These are phyloP conservation scores for Macrosiphum euphorbiae DNA, from an alignment of 2,888 invertebrate species.

Conservation along the genomic window DNA sequence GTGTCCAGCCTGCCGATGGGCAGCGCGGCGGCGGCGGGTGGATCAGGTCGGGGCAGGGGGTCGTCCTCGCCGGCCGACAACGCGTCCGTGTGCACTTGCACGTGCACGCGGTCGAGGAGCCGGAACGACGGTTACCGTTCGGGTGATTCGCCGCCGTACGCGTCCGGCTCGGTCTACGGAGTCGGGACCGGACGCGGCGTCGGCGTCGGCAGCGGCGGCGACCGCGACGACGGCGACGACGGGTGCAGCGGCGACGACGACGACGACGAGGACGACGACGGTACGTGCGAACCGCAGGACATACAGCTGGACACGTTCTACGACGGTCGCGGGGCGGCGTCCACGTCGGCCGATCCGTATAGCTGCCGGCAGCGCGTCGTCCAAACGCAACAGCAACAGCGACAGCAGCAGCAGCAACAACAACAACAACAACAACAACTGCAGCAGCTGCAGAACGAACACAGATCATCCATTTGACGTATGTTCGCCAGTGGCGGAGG, in stretches of 20 bases:
- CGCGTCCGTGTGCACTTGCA: slow-evolving; percentile 62
- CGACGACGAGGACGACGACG: background rate
- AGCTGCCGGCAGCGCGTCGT: slow-evolving; percentile 39
- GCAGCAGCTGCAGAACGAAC: background rate
- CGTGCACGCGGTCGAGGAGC: slow-evolving; percentile 47
- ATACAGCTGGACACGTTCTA: slow-evolving; percentile 56
- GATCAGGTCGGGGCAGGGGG: slow-evolving; percentile 4
- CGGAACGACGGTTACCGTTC: slow-evolving; percentile 45
- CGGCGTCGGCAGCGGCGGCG: background rate
- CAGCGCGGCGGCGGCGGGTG: slow-evolving; percentile 63
- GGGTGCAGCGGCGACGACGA: background rate
- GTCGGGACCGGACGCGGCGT: background rate
- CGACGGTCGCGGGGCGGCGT: background rate
- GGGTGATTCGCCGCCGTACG: slow-evolving; percentile 36
- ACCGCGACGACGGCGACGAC: background rate
- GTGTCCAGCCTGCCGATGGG: slow-evolving; percentile 81
- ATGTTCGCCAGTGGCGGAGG: background rate
- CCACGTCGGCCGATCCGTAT: background rate
- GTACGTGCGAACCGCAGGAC: background rate
- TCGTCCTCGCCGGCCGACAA: slow-evolving; percentile 53
- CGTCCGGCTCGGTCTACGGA: slow-evolving; percentile 35
- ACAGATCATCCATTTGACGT: slow-evolving; percentile 60
- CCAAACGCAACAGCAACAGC: background rate
- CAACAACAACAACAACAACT: background rate
- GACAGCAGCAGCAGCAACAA: background rate